A percentile compares a stretch with the other conserved stretches of the same genome.
Evolutionary conservation across 37 sponge, comb jelly and placozoan genomes (phyloP).

Genomic region (Agelas oroides): DNA sequence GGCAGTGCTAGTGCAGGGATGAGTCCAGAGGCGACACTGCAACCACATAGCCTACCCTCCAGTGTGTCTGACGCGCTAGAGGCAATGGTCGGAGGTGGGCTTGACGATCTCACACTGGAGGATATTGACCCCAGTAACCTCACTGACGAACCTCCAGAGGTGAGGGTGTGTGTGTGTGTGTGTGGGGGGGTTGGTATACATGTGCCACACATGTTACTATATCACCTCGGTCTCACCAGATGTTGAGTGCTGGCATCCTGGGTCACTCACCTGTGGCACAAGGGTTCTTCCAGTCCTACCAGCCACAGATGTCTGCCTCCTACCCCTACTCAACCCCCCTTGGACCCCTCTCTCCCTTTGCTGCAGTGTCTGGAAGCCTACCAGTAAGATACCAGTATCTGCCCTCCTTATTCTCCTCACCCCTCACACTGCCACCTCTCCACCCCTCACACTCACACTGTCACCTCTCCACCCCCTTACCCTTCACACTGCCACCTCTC

Average conservation of each 20-base stretch:
- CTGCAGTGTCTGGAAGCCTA: neutral
- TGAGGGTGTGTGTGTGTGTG: no score
- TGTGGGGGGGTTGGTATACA: neutral
- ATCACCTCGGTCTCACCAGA: constrained; percentile 2
- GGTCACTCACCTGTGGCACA: constrained; percentile 84
- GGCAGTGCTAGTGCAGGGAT: constrained; percentile 42
- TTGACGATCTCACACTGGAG: constrained; percentile 84
- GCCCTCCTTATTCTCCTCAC: constrained; percentile 4
- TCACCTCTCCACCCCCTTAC: neutral
- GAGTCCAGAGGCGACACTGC: constrained; percentile 54
- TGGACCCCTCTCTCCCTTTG: constrained; percentile 65
- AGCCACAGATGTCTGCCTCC: constrained; percentile 34
- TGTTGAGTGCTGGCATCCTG: constrained; percentile 38
- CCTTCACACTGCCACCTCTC: no score
- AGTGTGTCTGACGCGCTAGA: constrained; percentile 78
- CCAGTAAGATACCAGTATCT: neutral
- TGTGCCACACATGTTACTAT: no score
- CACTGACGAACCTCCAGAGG: constrained; percentile 40
- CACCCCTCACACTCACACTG: neutral
- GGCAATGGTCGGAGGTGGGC: constrained; percentile 70
- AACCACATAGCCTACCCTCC: constrained; percentile 73
- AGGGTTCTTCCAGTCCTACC: constrained; percentile 76
- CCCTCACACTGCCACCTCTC: constrained; percentile 1
- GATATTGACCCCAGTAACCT: constrained; percentile 57
- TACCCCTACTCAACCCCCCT: constrained; percentile 76